These are phyloP conservation scores for Rhodeus uyekii DNA, from an alignment of 2,797 vertebrate species.

Conservation along the genomic window DNA sequence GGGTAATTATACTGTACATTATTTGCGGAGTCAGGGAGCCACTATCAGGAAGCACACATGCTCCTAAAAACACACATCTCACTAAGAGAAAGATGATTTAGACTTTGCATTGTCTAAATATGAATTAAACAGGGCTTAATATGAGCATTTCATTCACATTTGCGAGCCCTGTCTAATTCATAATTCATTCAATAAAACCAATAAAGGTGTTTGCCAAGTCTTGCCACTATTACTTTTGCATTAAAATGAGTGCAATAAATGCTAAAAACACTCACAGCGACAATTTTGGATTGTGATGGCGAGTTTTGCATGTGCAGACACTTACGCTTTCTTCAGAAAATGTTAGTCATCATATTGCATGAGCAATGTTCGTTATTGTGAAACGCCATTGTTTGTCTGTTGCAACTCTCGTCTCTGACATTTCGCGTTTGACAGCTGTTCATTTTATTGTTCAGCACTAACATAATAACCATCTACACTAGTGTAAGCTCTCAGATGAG, in stretches of 20 bases:
- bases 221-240: neutral
- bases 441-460: neutral
- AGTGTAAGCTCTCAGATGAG: neutral
- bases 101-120: too few relatives aligned
- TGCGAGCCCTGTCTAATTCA: neutral
- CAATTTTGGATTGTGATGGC: neutral
- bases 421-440: neutral
- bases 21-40: neutral
- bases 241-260: neutral
- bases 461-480: neutral
- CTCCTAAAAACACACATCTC: neutral
- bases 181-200: neutral
- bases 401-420: neutral
- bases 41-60: neutral
- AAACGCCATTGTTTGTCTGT: slow-evolving; percentile 5
- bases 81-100: neutral
- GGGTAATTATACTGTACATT: neutral
- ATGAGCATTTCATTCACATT: neutral
- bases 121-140: too few relatives aligned
- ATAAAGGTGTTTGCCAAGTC: neutral
- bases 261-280: neutral
- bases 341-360: neutral
- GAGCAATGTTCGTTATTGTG: neutral
- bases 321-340: slow-evolving; percentile 2
- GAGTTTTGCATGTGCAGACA: neutral